Evolutionary conservation across 2,113 vertebrate species (phyloP), one percentile per base, ranked within the genome.

Genomic region (Nycticorax nycticorax): DNA sequence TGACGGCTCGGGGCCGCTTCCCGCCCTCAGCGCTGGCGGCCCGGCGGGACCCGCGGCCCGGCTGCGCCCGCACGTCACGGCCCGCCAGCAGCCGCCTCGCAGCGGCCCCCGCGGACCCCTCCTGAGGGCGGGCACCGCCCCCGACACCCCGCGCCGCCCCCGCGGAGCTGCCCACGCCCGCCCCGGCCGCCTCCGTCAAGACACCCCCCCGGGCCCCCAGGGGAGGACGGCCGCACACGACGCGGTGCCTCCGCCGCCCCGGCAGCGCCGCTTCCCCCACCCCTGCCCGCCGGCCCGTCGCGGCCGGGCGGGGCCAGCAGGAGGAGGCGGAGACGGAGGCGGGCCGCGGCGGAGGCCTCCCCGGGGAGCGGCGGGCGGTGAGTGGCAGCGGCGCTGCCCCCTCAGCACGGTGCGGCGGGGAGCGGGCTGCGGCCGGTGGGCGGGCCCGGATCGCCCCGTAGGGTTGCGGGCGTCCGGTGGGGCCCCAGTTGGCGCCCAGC

Each of bases 261-360:
- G 0, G 3, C 5, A 3, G 14, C 6, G 0, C 22, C 37, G 6
- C 39, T 32, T 0, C 33, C 33, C 33, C 53, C 16, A 3, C 53
- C 8, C 14, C 43, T 6, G 2, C 45, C 26, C 37, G 16, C 48
- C 43, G 3, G 10, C 21, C 27, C 10, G 4, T 14, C 18, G 5
- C 3, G 22, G 8, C 41, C 41, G 41, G 41, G 41, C 41, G 41
- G 41, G 41, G 41, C 41, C 41, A 41, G 41, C 41, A 12, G 41
- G 41, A 41, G 41, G 41, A 41, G 41, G 41, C 13, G 41, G 41
- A 41, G 41, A 41, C 41, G 41, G 41, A 41, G 41, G 5, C 3
- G 22, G 8, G 28, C 48, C 28, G 48, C 39, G 26, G 33, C 43
- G 14, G 8, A 21, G 53, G 35, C 39, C 24, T n/a, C 9, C 39